Evolutionary conservation across 92 coral and sea anemone species (phyloP), one percentile per base, ranked within the genome.

Genomic region (Virgularia gustaviana): DNA sequence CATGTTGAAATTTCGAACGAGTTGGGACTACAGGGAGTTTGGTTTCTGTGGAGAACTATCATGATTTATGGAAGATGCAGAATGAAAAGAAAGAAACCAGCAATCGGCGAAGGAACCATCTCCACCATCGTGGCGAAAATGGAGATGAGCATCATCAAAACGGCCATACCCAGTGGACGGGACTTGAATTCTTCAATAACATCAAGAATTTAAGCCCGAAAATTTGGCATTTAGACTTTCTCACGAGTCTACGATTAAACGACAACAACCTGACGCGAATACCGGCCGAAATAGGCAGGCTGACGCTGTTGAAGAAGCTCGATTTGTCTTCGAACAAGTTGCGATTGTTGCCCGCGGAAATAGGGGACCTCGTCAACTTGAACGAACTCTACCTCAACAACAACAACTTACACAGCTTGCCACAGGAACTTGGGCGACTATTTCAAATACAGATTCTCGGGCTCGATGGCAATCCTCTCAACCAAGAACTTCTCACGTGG

Each of bases 311-410:
- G 65, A 90, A 89, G 77, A 91, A 89, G 73, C 78, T 94, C 53
- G 99, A 94, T 85, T 82, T 94, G 33, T 94, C 99, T 30, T 89
- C 87, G 63, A 94, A 94, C 79, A 94, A 94, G 83, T 83, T 94
- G 55, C 89, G 99, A 85, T 89, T 94, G 81, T 88, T 94, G 89
- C 99, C 99, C 36, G 89, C 88, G 58, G 99, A 94, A 89, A 91
- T 94, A 42, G 99, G 99, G 80, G 99, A 94, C 87, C 83, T 94
- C 87, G 91, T 94, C 99, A 94, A 91, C 88, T 86, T 94, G 79
- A 96, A 92, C 82, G 99, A 94, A 86, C 88, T 94, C 22, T 89
- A 87, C 82, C 79, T 94, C 38, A 79, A 96, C 99, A 94, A 94
- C 79, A 94, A 94, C 84, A 88, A 59, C 71, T 87, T 94, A 27